Conservation (phyloP, 2,113 vertebrate genomes). For the Psophia crepitans region DNA sequence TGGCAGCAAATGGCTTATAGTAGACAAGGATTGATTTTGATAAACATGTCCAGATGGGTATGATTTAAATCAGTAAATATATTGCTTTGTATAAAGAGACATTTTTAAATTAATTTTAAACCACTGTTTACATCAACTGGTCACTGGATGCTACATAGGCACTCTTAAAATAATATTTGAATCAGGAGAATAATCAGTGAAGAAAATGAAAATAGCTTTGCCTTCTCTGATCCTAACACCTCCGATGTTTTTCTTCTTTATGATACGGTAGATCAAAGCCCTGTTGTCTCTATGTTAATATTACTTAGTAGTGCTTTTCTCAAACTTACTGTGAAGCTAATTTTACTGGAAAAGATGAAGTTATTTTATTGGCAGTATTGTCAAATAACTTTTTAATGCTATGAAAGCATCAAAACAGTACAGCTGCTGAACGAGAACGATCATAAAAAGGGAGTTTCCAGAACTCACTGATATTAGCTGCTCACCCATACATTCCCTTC, state of each 20-base stretch:
- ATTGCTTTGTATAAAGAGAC: constrained; percentile 3
- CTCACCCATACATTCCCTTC: constrained; percentile 75
- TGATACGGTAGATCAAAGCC: background rate
- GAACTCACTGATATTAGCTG: constrained; percentile 72
- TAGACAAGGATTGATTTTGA: constrained; percentile 49
- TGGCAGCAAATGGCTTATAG: constrained; percentile 58
- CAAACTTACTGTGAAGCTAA: background rate
- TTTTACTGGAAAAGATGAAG: constrained; percentile 6
- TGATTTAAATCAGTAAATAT: constrained; percentile 56
- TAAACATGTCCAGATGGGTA: constrained; percentile 69
- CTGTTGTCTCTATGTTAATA: background rate
- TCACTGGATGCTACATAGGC: background rate
- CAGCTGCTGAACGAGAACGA: constrained; percentile 66
- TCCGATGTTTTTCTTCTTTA: background rate
- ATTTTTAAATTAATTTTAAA: constrained; percentile 30
- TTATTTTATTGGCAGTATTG: constrained; percentile 9
- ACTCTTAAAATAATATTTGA: background rate
- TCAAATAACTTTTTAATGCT: constrained; percentile 38
- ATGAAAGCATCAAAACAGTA: constrained; percentile 66
- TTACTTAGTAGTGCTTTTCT: background rate
- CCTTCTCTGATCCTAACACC: background rate
- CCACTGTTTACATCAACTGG: background rate
- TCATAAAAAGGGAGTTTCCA: constrained; percentile 82
- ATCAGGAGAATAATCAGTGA: background rate
- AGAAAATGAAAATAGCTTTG: background rate